Evolutionary conservation across 1,140 invertebrate genomes (phyloP).

Genomic region (Zaprionus inermis): DNA sequence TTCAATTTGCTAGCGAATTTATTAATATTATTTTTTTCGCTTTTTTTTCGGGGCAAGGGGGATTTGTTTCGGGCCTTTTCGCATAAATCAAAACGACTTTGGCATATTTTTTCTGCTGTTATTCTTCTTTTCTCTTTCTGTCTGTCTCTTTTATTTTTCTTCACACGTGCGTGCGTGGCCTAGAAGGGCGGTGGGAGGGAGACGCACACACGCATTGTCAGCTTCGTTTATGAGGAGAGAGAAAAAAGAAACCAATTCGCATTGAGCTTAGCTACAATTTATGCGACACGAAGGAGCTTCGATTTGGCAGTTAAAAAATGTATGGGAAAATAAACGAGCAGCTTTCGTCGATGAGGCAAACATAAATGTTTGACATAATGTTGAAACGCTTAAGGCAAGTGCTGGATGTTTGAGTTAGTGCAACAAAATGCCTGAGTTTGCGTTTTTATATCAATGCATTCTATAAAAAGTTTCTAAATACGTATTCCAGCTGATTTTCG

Average conservation of each 20-base stretch:
- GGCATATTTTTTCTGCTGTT: conserved; percentile 32
- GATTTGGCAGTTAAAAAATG: conserved; percentile 4
- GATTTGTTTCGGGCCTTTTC: conserved; percentile 22
- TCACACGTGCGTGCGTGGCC: conserved; percentile 31
- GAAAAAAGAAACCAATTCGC: conserved; percentile 21
- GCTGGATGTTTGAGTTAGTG: too few species aligned
- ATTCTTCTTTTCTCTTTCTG: not conserved
- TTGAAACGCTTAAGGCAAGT: not conserved
- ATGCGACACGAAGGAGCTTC: not conserved
- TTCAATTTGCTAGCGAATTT: conserved; percentile 71
- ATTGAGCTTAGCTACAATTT: conserved; percentile 19
- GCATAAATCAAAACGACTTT: conserved; percentile 62
- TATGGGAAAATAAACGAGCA: not conserved
- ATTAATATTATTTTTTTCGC: conserved; percentile 60
- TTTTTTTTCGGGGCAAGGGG: not conserved
- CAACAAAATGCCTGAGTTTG: not conserved
- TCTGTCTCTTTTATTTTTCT: conserved; percentile 5
- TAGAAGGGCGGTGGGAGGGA: not conserved
- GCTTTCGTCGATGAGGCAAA: not conserved
- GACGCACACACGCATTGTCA: conserved; percentile 22
- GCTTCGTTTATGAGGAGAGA: conserved; percentile 21
- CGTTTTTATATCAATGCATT: not conserved
- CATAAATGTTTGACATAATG: conserved; percentile 2
- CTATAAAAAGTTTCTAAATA: not conserved
- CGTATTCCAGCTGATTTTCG: too few species aligned